Evolutionary conservation across 2,888 invertebrate genomes (phyloP), one percentile per base, ranked within the genome.

Genomic region (Aspidiotus destructor): DNA sequence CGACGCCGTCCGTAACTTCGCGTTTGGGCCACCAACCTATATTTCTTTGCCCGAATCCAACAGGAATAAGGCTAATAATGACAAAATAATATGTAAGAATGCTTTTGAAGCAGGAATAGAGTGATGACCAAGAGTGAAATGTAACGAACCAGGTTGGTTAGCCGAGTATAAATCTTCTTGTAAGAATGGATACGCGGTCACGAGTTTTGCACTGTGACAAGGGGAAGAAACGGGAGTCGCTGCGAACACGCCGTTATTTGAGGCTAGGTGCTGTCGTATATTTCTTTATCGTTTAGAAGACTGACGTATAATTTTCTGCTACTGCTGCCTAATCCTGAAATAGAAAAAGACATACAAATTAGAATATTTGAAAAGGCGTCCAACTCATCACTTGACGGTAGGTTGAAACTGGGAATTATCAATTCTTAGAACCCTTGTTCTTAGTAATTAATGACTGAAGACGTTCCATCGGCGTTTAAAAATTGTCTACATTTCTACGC

Each of bases 21-120:
- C 72, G 72, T 69, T 84, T 82, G 28, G 92, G 92, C 89, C 92
- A 91, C 92, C 93, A 95, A 62, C 96, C 95, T 90, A 96, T 72
- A 94, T 81, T 73, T 82, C 83, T 72, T 83, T 80, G 54, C 86
- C 85, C 76, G 91, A 89, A 75, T 96, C 86, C 76, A 95, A 76
- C 76, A 96, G 80, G 78, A 92, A 93, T 74, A 94, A 81, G 41
- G 89, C 92, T 87, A 77, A 54, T 79, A 69, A 70, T 8, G 70
- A 57, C 5, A 28, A 28, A 28, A 28, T 28, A 28, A 28, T 28
- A 28, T 28, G 1, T 28, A 28, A 28, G 28, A n/a, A 61, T 41
- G 28, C 28, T 3, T 28, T 28, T 5, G 28, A 28, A 5, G 28
- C 28, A 5, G 28, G 28, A 28, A 28, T 3, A 28, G 28, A 28